Evolutionary conservation across 2,888 invertebrate species (phyloP), one percentile per base, ranked within the genome.

Genomic region (Drosophila sordidula): DNA sequence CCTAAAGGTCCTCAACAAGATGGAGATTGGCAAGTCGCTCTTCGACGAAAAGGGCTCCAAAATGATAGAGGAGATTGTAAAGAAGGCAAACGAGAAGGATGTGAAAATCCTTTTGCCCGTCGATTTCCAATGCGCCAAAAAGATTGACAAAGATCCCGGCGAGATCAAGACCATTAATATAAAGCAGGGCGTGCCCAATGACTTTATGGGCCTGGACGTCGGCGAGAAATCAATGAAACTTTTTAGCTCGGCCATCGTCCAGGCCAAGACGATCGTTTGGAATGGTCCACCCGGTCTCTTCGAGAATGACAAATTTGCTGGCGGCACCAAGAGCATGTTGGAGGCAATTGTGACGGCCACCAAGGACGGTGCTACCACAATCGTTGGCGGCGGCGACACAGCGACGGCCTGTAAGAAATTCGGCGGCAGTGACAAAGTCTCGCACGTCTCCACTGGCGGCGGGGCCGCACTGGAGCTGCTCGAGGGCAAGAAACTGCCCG

Each of bases 211-310:
- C 59, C 94, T 99, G 52, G 99, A 99, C 91, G 94, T 97, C 71
- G 99, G 99, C 42, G 96, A 97, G 25, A 96, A 97, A 91, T 95
- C 97, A 0, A 93, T 94, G 64, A 95, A 95, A 83, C 89, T 95
- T 0, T 99, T 99, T 81, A 94, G 94, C 6, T 96, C 95, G 32
- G 97, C 97, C 4, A 95, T 99, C 76, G 93, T 94, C 0, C 94
- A 96, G 68, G 97, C 99, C 16, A 99, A 98, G 93, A 96, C 98
- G 3, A 98, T 99, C 90, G 98, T 99, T 1, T 99, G 99, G 99
- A 99, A 99, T 92, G 99, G 99, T 95, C 99, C 99, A 0, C 96
- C 97, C 39, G 99, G 99, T 54, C 98, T 99, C 6, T 99, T 99
- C 92, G 99, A 99, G 92, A 98, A 97, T 90, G 96, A 96, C 22